Evolutionary conservation across 2,888 invertebrate genomes (phyloP), one percentile per base, ranked within the genome.

Genomic region (Pachydiplax longipennis): DNA sequence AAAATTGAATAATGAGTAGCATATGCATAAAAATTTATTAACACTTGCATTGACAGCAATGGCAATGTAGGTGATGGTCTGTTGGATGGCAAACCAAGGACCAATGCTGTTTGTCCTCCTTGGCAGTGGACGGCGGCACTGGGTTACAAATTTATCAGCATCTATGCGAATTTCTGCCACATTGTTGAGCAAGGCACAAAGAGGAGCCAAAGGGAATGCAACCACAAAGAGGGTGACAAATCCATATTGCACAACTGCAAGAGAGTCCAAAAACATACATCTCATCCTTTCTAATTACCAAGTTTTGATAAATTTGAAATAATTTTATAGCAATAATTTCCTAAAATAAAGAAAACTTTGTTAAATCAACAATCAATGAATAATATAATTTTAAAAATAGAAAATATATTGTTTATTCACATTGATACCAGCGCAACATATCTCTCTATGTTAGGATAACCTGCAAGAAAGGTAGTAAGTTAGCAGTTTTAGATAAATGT

Each of bases 221-320:
- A 99, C 99, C 91, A 99, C 99, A 94, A 99, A 99, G 0, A 99
- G 95, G 0, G 99, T 99, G 0, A 99, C 98, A 94, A 99, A 99
- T 0, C 99, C 99, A 93, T 98, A 99, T 94, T 99, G 99, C 0
- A 99, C 95, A 92, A 99, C 99, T 99, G 94, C 15, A 93, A 93
- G 90, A 90, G 91, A 92, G 18, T 3, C 53, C 15, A 53, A 53
- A 8, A 53, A 18, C 3, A 15, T 18, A 91, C 12, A 2, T 53
- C 1, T 13, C 48, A n/a, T n/a, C n/a, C n/a, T n/a, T n/a, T n/a
- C n/a, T n/a, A n/a, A n/a, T n/a, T n/a, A n/a, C n/a, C n/a, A 13
- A 48, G 48, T 10, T 1, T 13, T 37, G 37, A 37, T 37, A 4
- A 37, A 6, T 48, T 48, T 13, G 10, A 6, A 48, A 48, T 37